Evolutionary conservation across 37 sponge, comb jelly and placozoan genomes (phyloP).

Genomic region (Ephydatia muelleri): DNA sequence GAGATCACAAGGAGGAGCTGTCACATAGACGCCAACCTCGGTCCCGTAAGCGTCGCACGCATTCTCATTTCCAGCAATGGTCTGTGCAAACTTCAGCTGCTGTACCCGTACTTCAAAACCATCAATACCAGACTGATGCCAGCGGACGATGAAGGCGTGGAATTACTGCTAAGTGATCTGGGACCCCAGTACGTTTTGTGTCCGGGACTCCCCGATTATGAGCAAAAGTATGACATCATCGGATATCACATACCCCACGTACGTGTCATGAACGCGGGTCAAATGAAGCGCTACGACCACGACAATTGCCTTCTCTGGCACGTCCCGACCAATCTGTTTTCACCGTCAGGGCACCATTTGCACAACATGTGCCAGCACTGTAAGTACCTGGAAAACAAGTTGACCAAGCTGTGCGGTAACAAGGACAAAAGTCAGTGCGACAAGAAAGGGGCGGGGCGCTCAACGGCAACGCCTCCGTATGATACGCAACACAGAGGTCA

Average conservation of each 20-base stretch:
- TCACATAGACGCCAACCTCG: slow-evolving; percentile 28
- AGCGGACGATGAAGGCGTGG: background rate
- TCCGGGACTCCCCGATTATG: slow-evolving; percentile 21
- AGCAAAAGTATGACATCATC: slow-evolving; percentile 4
- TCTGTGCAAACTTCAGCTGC: slow-evolving; percentile 16
- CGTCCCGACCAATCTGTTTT: slow-evolving; percentile 17
- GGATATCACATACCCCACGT: slow-evolving; percentile 29
- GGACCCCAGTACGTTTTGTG: slow-evolving; percentile 21
- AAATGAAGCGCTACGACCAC: slow-evolving; percentile 28
- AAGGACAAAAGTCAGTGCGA: no score
- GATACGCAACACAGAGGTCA: no score
- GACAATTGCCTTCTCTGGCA: slow-evolving; percentile 34
- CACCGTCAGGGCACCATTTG: slow-evolving; percentile 2
- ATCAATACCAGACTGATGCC: slow-evolving; percentile 17
- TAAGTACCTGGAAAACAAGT: slow-evolving; percentile 32
- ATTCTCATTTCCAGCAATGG: slow-evolving; percentile 32
- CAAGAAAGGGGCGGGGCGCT: no score
- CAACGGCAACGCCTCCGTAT: no score
- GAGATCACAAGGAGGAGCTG: slow-evolving; percentile 12
- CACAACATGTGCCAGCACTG: slow-evolving; percentile 44
- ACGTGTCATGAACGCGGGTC: slow-evolving; percentile 1
- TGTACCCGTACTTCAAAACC: slow-evolving; percentile 32
- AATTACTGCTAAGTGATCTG: slow-evolving; percentile 13
- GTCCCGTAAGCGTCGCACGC: slow-evolving; percentile 18
- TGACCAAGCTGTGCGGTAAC: background rate